Base-by-base conservation (phyloP, 2,888 invertebrate species). In the Diaprepes abbreviatus region DNA sequence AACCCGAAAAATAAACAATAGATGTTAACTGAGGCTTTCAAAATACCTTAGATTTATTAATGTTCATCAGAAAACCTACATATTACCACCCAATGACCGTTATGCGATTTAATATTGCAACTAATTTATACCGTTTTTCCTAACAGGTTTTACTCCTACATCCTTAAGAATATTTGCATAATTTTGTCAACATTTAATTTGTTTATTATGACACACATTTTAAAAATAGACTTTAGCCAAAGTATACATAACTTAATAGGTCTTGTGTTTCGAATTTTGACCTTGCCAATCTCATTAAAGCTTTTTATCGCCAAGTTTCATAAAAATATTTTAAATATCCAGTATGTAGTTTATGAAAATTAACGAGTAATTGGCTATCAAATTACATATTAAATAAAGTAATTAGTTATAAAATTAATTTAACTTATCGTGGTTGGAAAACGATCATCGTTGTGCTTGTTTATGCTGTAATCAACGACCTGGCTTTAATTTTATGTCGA, bases 141-240 rank as follows among this genome's bases (percentile, higher is more conserved):
- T n/a, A 35, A 35, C 12, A 35, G 12, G n/a, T 43, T 9, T 54
- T 35, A 16, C 28, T 58, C 58, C 40, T 2, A 40, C 40, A 40
- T 21, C 7, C 6, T 58, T 58, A 10, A 19, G n/a, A 9, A 19
- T 40, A 16, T 40, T 58, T 58, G 40, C 43, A 58, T 40, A 40
- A 24, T 58, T 58, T 17, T 24, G 28, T 40, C 12, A n/a, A 43
- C 33, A 55, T 2, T 21, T 17, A 1, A 14, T 14, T n/a, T 43
- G 10, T 43, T 19, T 12, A 40, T 58, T 28, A 40, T 58, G 58
- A 58, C 38, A 58, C 10, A 31, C 28, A 38, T 58, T 10, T 28
- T 58, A 58, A 38, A 38, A 58, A 58, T 58, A 58, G 28, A 24
- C 58, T 28, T 28, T 40, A 14, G 43, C 24, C 19, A 58, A 40